phyloP scores from a whole-genome alignment of 2,797 vertebrate species.

The Mus caroli region DNA sequence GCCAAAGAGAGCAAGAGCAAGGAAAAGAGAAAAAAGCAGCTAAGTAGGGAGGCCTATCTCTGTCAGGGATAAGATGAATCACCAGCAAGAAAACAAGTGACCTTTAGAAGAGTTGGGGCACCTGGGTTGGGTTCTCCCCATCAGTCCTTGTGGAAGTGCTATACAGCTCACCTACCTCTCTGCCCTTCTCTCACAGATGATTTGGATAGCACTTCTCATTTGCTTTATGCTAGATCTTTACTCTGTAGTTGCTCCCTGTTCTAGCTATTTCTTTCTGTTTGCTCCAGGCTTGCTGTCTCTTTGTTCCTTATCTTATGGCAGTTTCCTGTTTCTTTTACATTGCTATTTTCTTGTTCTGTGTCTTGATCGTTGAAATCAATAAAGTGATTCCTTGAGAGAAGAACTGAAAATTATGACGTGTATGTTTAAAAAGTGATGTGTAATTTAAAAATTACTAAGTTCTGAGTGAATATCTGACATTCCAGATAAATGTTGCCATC shows the following conservation, averaged over 20 bases:
- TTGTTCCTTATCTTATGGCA: background rate
- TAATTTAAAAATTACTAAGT: background rate
- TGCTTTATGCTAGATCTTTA: slow-evolving; percentile 35
- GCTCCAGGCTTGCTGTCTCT: slow-evolving; percentile 8
- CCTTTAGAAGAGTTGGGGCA: slow-evolving; percentile 57
- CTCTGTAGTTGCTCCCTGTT: background rate
- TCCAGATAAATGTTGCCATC: background rate
- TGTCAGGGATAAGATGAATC: slow-evolving; percentile 65
- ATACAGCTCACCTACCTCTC: background rate
- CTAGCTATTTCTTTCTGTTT: slow-evolving; percentile 4
- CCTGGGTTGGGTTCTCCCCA: background rate
- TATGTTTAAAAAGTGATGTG: background rate
- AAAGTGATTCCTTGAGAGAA: background rate
- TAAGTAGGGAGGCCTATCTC: slow-evolving; percentile 39
- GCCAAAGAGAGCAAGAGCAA: slow-evolving; percentile 54
- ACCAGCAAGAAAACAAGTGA: slow-evolving; percentile 60
- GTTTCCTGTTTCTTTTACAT: slow-evolving; percentile 23
- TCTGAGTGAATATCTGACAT: background rate
- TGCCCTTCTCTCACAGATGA: background rate
- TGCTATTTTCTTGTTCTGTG: slow-evolving; percentile 5
- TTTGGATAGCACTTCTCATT: slow-evolving; percentile 39
- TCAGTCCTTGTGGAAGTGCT: background rate
- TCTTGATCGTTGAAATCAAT: background rate
- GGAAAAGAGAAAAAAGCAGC: slow-evolving; percentile 16
- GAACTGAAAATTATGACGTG: background rate